Evolutionary conservation across 1,140 invertebrate genomes (phyloP).

Genomic region (Drosophila subpulchrella): DNA sequence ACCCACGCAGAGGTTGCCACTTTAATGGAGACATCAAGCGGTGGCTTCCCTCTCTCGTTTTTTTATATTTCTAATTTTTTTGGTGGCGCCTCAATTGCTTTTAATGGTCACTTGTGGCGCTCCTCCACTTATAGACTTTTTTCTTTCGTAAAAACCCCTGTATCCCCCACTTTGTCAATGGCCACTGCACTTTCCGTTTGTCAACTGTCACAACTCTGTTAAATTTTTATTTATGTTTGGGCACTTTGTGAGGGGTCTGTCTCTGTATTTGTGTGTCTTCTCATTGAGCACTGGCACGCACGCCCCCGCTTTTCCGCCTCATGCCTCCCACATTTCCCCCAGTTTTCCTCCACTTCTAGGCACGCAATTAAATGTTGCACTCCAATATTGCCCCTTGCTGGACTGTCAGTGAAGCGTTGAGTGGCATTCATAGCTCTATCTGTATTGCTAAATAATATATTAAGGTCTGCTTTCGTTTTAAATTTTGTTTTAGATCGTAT

Average conservation of each 20-base stretch:
- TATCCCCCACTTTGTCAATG: slow-evolving; percentile 15
- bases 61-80: slow-evolving; percentile 25
- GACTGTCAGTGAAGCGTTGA: slow-evolving; percentile 51
- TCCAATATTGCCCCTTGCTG: slow-evolving; percentile 44
- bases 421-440: slow-evolving; percentile 21
- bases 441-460: neutral
- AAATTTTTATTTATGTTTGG: slow-evolving; percentile 33
- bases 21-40: slow-evolving; percentile 62
- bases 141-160: neutral
- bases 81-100: slow-evolving; percentile 67
- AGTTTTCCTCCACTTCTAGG: neutral
- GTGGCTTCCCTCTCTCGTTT: slow-evolving; percentile 9
- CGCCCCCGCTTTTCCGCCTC: slow-evolving; percentile 26
- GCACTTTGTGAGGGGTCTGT: slow-evolving; percentile 4
- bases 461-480: no score
- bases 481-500: no score
- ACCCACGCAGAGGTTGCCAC: slow-evolving; percentile 41
- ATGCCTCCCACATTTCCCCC: slow-evolving; percentile 2
- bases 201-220: slow-evolving; percentile 71
- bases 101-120: slow-evolving; percentile 61
- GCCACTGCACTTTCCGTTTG: slow-evolving; percentile 51
- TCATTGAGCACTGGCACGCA: slow-evolving; percentile 18
- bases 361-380: slow-evolving; percentile 32
- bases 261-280: neutral
- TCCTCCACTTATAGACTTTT: neutral